Base-by-base conservation (phyloP, 1,140 invertebrate genomes). In the Ridgeia piscesae region DNA sequence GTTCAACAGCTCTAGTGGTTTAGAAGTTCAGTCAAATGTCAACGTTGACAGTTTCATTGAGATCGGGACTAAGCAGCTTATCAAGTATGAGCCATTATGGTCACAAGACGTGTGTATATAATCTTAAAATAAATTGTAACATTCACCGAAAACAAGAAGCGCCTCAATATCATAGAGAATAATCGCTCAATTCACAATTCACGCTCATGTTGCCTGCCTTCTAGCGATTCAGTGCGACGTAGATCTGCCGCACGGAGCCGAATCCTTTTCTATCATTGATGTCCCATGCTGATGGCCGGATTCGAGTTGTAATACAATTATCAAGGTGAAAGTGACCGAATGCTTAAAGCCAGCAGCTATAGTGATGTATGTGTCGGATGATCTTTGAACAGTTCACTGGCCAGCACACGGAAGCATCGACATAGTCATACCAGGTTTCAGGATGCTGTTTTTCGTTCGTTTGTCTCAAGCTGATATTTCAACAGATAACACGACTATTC, bases 281-380 rank as follows among this genome's bases (percentile, higher is more conserved):
- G 89, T 89, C 14, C 89, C 89, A 89, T 34, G 89, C 89, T 89
- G 89, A 89, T 89, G 89, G 89, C 33, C 33, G 89, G 33, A 89
- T 89, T 4, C 89, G 89, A 34, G 34, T 89, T 34, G 89, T 17
- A 33, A 89, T 2, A 33, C 4, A 6, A 34, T 6, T 33, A 89
- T 33, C 89, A 4, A 33, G 89, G 33, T 6, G 33, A 17, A 42
- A 42, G 4, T 42, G 42, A 6, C 42, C 4, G 42, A 42, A 42
- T 11, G 4, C 42, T 42, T 34, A 89, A 89, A 9, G 4, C 89
- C 89, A 33, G 9, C 89, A 33, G 89, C 34, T 34, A 89, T 89
- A 4, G 89, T 14, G 89, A 34, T 89, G 33, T 21, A 14, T 89
- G 89, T 89, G 33, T 89, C 89, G 33, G 89, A 4, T 34, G 89